Percentiles rank a stretch among this genome's conserved stretches.
Conservation (phyloP, 2,888 invertebrate species). For the Dryocosmus kuriphilus region DNA sequence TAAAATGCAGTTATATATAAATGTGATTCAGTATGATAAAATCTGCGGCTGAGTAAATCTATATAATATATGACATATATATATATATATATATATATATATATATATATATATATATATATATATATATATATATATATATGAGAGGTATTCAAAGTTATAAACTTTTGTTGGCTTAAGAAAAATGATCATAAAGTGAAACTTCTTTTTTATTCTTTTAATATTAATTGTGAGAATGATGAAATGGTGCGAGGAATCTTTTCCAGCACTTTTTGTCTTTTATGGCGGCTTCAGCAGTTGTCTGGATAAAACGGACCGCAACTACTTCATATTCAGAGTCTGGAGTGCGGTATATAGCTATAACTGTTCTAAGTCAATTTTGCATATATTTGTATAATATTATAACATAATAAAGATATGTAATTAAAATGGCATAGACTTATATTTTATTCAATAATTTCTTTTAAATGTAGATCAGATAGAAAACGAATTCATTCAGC, state of each 20-base stretch:
- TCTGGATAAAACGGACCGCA: constrained; percentile 21
- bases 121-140: not conserved
- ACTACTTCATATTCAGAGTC: not conserved
- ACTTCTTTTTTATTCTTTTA: too few species aligned
- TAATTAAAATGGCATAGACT: too few species aligned
- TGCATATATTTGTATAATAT: too few species aligned
- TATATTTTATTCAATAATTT: not conserved
- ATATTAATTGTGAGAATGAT: not conserved
- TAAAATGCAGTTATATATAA: too few species aligned
- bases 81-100: too few species aligned
- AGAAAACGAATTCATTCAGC: constrained; percentile 24
- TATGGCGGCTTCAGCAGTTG: not conserved
- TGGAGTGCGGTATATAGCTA: not conserved
- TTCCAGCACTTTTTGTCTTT: not conserved
- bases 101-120: too few species aligned
- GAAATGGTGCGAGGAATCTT: constrained; percentile 1
- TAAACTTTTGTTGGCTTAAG: too few species aligned
- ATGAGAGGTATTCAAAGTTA: too few species aligned
- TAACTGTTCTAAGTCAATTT: too few species aligned
- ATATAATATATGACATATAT: too few species aligned
- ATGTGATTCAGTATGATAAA: not conserved
- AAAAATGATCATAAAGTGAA: too few species aligned
- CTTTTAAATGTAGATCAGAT: constrained; percentile 3
- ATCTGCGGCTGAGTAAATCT: not conserved
- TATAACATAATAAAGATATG: too few species aligned